These are phyloP conservation scores for Cynopterus brachyotis DNA, from an alignment of 2,113 vertebrate genomes.

Conservation along the genomic window DNA sequence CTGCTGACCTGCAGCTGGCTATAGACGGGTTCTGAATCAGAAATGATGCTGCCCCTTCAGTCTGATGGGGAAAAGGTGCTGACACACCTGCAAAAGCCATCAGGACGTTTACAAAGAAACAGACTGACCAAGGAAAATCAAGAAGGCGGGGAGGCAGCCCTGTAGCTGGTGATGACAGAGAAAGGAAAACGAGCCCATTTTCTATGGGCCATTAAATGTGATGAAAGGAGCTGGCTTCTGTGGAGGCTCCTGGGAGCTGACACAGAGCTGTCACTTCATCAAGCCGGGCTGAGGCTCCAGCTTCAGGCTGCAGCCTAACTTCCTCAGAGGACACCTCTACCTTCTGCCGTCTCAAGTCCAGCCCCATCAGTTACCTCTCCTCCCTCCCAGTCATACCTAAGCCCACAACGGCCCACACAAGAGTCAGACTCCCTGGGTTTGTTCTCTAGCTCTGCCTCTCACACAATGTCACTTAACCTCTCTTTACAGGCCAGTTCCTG, in stretches of 20 bases:
- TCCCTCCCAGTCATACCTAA: background rate
- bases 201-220: constrained; percentile 2
- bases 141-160: background rate
- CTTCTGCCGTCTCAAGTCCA: background rate
- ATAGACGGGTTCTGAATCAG: background rate
- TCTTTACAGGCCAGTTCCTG: background rate
- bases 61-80: background rate
- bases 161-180: background rate
- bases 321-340: background rate
- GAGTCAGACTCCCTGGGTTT: background rate
- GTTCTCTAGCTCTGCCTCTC: background rate
- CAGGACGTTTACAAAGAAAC: background rate
- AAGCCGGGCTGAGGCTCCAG: background rate
- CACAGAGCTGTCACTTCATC: background rate
- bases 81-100: background rate
- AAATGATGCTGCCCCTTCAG: background rate
- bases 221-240: background rate
- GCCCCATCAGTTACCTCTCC: background rate
- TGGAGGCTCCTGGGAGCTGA: background rate
- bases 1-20: background rate
- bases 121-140: background rate
- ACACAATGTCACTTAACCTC: background rate
- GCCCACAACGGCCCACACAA: background rate
- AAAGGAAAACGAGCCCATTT: background rate
- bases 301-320: background rate